Conservation (phyloP, 2,888 invertebrate genomes). For the Doris montereyensis region DNA sequence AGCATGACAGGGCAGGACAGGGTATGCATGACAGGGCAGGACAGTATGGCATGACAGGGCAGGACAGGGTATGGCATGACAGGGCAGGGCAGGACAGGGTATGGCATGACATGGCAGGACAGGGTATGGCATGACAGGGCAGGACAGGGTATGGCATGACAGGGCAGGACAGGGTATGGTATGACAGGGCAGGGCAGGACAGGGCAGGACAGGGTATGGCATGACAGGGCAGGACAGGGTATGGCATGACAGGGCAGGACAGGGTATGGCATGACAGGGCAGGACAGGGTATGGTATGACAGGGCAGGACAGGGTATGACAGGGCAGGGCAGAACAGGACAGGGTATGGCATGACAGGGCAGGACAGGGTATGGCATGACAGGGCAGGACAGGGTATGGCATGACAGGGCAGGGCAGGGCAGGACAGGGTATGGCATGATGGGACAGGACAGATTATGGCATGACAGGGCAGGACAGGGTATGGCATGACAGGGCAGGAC, state of each 20-base stretch:
- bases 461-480: no score
- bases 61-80: neutral
- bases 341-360: no score
- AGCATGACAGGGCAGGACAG: no score
- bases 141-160: neutral
- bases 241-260: neutral
- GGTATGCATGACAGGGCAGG: neutral
- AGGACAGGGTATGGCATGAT: no score
- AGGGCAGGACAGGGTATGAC: no score
- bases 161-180: neutral
- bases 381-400: no score
- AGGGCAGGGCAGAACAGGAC: no score
- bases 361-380: no score
- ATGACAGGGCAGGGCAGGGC: no score
- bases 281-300: no score
- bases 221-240: neutral
- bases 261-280: neutral
- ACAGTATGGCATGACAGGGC: neutral
- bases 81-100: neutral
- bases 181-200: neutral
- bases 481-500: no score
- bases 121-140: neutral
- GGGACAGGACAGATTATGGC: no score
- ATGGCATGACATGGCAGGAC: conserved; percentile 5
- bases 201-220: neutral